phyloP scores from a whole-genome alignment of 2,888 invertebrate species.

The Nymphalis polychloros region DNA sequence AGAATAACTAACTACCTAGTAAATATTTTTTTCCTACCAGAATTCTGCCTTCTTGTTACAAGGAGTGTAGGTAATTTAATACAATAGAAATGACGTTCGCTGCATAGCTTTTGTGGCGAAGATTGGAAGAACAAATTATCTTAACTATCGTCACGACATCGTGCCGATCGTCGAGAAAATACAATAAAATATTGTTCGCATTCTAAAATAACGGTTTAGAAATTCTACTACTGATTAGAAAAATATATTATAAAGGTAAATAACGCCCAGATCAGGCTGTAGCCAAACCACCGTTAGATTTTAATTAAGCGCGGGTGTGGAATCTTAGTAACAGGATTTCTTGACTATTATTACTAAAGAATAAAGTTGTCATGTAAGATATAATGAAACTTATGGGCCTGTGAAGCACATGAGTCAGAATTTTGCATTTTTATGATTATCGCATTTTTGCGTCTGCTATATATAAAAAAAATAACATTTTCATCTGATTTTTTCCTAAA shows the following conservation, averaged over 20 bases:
- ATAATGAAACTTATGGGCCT: too few relatives aligned
- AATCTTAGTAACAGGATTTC: background rate
- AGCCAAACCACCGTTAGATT: background rate
- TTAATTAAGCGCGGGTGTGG: constrained; percentile 2
- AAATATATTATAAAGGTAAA: constrained; percentile 15
- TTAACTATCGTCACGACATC: constrained; percentile 60
- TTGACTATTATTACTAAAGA: too few relatives aligned
- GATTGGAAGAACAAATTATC: constrained; percentile 42
- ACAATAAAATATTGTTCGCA: constrained; percentile 43
- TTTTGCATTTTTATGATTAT: background rate
- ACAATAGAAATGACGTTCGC: background rate
- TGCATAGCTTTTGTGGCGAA: constrained; percentile 17
- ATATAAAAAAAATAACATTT: too few relatives aligned
- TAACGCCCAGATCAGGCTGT: constrained; percentile 1
- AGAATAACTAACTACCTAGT: too few relatives aligned
- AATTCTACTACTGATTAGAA: constrained; percentile 21
- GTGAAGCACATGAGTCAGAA: background rate
- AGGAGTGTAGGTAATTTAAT: too few relatives aligned
- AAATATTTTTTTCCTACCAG: too few relatives aligned
- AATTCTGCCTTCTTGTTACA: too few relatives aligned
- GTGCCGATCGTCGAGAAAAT: constrained; percentile 58
- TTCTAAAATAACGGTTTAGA: constrained; percentile 16
- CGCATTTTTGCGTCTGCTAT: too few relatives aligned
- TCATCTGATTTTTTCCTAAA: too few relatives aligned
- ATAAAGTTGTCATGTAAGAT: background rate